phyloP scores from a whole-genome alignment of 1,140 invertebrate species.

The Thaumatotibia leucotreta region DNA sequence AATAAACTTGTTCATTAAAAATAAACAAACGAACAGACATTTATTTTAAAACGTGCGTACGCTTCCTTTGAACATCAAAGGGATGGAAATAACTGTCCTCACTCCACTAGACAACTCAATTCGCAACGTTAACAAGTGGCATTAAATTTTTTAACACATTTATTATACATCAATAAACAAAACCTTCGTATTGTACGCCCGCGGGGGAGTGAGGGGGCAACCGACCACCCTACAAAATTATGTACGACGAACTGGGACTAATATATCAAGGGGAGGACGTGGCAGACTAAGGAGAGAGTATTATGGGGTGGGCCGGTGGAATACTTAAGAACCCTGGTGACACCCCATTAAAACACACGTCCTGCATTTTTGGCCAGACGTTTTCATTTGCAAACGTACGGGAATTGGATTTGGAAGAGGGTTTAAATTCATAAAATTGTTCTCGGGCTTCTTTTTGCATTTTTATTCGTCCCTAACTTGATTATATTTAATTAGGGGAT shows the following conservation, averaged over 20 bases:
- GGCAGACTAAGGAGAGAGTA: slow-evolving; percentile 73
- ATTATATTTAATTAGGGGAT: background rate
- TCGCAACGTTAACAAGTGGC: background rate
- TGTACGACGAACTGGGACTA: slow-evolving; percentile 76
- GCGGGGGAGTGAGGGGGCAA: slow-evolving; percentile 38
- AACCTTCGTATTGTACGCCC: slow-evolving; percentile 58
- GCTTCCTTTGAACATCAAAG: slow-evolving; percentile 11
- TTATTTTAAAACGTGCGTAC: background rate
- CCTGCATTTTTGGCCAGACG: slow-evolving; percentile 66
- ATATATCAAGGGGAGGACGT: slow-evolving; percentile 75
- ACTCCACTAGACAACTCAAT: background rate
- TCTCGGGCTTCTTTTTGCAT: background rate
- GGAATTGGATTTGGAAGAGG: slow-evolving; percentile 6
- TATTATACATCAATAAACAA: slow-evolving; percentile 65
- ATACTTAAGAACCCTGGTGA: slow-evolving; percentile 74
- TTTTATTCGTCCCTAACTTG: background rate
- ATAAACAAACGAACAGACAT: background rate
- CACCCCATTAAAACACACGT: slow-evolving; percentile 75
- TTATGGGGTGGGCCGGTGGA: slow-evolving; percentile 69
- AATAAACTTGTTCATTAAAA: no score
- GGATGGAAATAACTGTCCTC: slow-evolving; percentile 3
- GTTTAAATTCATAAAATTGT: slow-evolving; percentile 15
- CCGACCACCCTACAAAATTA: slow-evolving; percentile 71
- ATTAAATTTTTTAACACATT: slow-evolving; percentile 36
- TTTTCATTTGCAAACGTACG: slow-evolving; percentile 58